Evolutionary conservation across 2,888 invertebrate species (phyloP).

Genomic region (Boloria selene): DNA sequence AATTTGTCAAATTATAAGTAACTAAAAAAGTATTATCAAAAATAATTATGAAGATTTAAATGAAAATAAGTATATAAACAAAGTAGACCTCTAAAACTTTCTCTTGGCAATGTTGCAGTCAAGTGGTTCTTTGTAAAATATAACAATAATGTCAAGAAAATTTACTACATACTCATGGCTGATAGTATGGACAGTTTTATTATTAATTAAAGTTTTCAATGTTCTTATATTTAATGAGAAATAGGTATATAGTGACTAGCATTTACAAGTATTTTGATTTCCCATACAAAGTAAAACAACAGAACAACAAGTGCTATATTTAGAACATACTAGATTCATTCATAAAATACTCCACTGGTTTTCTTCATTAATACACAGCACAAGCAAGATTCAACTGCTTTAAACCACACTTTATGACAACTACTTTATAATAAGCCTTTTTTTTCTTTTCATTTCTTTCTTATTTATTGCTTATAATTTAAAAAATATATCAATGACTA

Average conservation of each 20-base stretch:
- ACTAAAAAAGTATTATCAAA: not conserved
- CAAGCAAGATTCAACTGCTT: conserved; percentile 50
- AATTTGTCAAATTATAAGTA: not conserved
- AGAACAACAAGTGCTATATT: conserved; percentile 2
- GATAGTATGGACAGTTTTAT: no score
- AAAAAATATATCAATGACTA: not conserved
- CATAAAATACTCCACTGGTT: conserved; percentile 28
- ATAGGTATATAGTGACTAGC: not conserved
- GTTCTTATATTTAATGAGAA: not conserved
- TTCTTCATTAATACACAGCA: conserved; percentile 35
- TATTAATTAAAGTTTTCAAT: not conserved
- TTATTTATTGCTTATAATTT: no score
- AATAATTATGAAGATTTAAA: not conserved
- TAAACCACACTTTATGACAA: conserved; percentile 36
- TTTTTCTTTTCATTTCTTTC: no score
- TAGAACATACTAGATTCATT: conserved; percentile 14
- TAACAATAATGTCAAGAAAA: conserved; percentile 13
- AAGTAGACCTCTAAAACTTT: conserved; percentile 49
- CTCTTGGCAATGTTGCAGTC: conserved; percentile 42
- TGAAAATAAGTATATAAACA: conserved; percentile 31
- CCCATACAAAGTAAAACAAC: not conserved
- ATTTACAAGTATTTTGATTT: no score
- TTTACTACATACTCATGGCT: no score
- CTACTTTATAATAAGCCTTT: no score
- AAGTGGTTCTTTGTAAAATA: conserved; percentile 28